These are phyloP conservation scores for Pachymerium ferrugineum DNA, from an alignment of 2,888 invertebrate species.

Conservation along the genomic window DNA sequence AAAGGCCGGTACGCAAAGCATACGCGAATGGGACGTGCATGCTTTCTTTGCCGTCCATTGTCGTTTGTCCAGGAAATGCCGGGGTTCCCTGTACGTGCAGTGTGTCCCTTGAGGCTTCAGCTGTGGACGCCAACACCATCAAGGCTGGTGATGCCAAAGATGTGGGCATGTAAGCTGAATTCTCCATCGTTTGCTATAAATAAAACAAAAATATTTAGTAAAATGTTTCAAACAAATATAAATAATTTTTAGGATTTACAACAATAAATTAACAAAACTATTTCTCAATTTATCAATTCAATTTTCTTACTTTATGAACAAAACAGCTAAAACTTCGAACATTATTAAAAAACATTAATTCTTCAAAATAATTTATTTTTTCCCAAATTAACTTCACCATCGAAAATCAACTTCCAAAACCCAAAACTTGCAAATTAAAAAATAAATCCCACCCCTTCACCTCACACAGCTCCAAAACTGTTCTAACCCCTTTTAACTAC, in stretches of 20 bases:
- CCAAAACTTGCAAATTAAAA: too few species aligned
- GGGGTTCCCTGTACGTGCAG: constrained; percentile 27
- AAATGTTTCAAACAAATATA: neutral
- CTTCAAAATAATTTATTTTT: too few species aligned
- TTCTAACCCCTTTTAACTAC: too few species aligned
- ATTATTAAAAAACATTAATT: too few species aligned
- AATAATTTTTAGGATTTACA: neutral
- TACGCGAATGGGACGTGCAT: constrained; percentile 34
- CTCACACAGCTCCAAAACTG: too few species aligned
- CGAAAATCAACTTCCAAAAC: too few species aligned
- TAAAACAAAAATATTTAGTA: neutral
- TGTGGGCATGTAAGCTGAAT: constrained; percentile 35
- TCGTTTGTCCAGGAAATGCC: constrained; percentile 16
- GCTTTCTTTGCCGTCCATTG: constrained; percentile 29
- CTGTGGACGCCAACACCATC: constrained; percentile 34
- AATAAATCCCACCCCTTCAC: too few species aligned
- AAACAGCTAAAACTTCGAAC: too few species aligned
- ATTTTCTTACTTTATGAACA: too few species aligned
- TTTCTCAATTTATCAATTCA: too few species aligned
- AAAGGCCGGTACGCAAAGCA: constrained; percentile 25
- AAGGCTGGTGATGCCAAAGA: constrained; percentile 33
- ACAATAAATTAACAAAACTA: neutral
- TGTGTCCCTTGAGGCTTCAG: constrained; percentile 30
- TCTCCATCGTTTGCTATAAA: constrained; percentile 30
- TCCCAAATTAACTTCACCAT: too few species aligned